These are phyloP conservation scores for Yponomeuta evonymella DNA, from an alignment of 2,888 invertebrate genomes.

Conservation along the genomic window DNA sequence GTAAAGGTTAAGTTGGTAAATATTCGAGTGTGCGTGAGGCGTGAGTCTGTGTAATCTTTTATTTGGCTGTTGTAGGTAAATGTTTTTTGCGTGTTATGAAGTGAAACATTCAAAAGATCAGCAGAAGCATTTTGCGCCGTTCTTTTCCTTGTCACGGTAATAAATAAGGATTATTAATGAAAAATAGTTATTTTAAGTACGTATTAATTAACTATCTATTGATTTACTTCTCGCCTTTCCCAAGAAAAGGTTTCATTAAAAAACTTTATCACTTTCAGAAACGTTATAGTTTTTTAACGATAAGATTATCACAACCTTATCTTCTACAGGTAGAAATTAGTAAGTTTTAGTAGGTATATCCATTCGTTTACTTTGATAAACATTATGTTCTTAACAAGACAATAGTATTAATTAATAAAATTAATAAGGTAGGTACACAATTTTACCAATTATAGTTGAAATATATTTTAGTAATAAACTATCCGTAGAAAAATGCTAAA, in stretches of 20 bases:
- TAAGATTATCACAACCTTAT: too few species aligned
- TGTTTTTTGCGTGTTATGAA: conserved; percentile 14
- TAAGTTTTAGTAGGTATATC: too few species aligned
- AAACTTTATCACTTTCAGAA: too few species aligned
- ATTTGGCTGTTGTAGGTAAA: conserved; percentile 13
- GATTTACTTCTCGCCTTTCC: too few species aligned
- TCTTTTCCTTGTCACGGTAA: not conserved
- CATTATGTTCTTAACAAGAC: too few species aligned
- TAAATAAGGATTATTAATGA: too few species aligned
- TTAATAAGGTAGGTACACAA: too few species aligned
- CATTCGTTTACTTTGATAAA: too few species aligned
- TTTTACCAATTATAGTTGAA: not conserved
- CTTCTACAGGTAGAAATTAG: too few species aligned
- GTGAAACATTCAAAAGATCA: conserved; percentile 7
- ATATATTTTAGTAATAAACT: not conserved
- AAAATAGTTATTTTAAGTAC: not conserved
- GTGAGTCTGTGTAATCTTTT: conserved; percentile 8
- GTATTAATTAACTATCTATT: not conserved
- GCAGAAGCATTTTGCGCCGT: not conserved
- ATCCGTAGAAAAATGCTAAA: not conserved
- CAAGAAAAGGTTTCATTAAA: too few species aligned
- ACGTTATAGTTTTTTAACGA: too few species aligned
- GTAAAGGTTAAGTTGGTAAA: not conserved
- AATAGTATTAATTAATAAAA: too few species aligned
- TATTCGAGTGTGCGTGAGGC: conserved; percentile 12